Base-by-base conservation (phyloP, 2,797 vertebrate genomes). In the Denticeps clupeoides region DNA sequence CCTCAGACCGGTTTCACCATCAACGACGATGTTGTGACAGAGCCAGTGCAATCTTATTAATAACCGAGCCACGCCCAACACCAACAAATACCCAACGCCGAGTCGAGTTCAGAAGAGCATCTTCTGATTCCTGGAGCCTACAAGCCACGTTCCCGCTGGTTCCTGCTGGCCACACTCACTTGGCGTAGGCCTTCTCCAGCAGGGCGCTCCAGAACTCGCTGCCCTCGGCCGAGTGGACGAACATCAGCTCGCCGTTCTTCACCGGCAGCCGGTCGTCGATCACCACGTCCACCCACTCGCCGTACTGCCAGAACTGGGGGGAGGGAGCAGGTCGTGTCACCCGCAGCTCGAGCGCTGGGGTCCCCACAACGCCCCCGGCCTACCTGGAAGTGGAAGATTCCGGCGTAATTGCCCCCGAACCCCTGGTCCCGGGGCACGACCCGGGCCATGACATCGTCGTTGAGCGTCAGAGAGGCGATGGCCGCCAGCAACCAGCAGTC, bases 281-380 rank as follows among this genome's bases (percentile, higher is more conserved):
- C 46, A 95, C 91, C 3, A 97, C 89, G 0, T 95, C 91, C 72
- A 92, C 81, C 93, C 91, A 96, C 67, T 93, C 90, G 0, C 91
- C 90, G 0, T 81, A 95, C 80, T 95, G 93, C 93, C 92, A 97
- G 74, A 96, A 93, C 91, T 96, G 65, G 31, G 10, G 4, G n/a
- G 5, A 5, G 22, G 22, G 5, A 22, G 22, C 3, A 22, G 24
- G 24, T 25, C 22, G 23, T 23, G 22, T 2, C 5, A 22, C 22
- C 5, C 23, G 22, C 6, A 24, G 23, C 7, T n/a, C n/a, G n/a
- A n/a, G n/a, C n/a, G n/a, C n/a, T n/a, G n/a, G n/a, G n/a, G n/a
- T n/a, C n/a, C n/a, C n/a, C n/a, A n/a, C 18, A 2, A 19, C 18
- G 7, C 25, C 12, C n/a, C 11, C 41, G 15, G 4, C 12, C 3